Evolutionary conservation across 1,140 invertebrate genomes (phyloP), one percentile per base, ranked within the genome.

Genomic region (Apis laboriosa): DNA sequence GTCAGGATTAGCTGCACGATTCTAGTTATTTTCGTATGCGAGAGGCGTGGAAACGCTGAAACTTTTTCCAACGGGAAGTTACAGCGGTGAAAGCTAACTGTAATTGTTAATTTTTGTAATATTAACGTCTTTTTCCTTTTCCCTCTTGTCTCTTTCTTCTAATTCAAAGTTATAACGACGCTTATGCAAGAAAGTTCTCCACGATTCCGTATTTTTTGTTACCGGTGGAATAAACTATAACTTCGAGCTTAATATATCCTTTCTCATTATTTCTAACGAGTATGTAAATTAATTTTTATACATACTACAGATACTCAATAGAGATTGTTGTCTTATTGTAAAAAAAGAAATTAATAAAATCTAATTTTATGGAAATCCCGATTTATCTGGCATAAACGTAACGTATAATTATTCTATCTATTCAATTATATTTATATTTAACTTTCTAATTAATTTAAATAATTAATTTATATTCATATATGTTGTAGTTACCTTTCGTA

Each of bases 201-300:
- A 12, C 60, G 64, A 80, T 61, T 79, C 12, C 71, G 43, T 63
- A 66, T 80, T 74, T 43, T 28, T 63, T n/a, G 28, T 75, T 75
- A 75, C 71, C 75, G 58, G 70, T 73, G 61, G 53, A 85, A 85
- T 82, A 58, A 86, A 66, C 24, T 74, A 58, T 86, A 88, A 85
- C 79, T 79, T 43, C 61, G 79, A 88, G 76, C 76, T 88, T 88
- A 88, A 61, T 55, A 87, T 63, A 17, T 8, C 21, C 13, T 64
- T 87, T 60, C 61, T 77, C 55, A 74, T 78, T 75, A 53, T 85
- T 83, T 83, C 71, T 88, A 88, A 83, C 80, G 73, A 80, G 21
- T 63, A 83, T 88, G 84, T 85, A 88, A 88, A 88, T 88, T 80
- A 88, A 88, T 88, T 88, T 80, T 88, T 87, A 80, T 81, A 76